Percentiles rank a stretch among this genome's conserved stretches.
Evolutionary conservation across 2,113 vertebrate genomes (phyloP).

Genomic region (Condylura cristata): DNA sequence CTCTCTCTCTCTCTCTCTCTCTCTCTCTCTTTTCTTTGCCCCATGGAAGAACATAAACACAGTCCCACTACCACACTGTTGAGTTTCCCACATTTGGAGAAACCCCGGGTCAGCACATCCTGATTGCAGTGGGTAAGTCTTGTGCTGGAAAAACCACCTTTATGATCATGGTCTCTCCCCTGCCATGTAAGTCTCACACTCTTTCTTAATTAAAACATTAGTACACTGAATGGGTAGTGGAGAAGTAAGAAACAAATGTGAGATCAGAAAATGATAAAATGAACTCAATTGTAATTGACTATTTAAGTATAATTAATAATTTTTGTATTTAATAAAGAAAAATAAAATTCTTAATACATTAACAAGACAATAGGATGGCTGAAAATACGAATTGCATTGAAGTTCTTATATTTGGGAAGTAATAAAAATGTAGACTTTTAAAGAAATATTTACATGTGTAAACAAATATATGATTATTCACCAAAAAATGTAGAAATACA

Average conservation of each 20-base stretch:
- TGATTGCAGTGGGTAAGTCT: no score
- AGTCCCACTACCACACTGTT: no score
- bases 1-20: no score
- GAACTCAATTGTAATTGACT: background rate
- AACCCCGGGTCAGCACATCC: no score
- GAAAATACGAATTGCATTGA: background rate
- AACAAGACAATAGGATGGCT: background rate
- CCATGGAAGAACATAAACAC: no score
- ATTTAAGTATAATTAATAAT: background rate
- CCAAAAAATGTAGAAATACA: background rate
- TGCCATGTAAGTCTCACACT: background rate
- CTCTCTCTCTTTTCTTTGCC: no score
- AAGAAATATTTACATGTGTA: background rate
- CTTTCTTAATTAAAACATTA: background rate
- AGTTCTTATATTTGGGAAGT: background rate
- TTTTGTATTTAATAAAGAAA: background rate
- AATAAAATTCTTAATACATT: background rate
- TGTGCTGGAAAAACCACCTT: no score
- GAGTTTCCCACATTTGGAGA: no score
- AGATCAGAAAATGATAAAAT: conserved; percentile 5
- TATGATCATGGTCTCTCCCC: no score
- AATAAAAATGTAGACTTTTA: background rate
- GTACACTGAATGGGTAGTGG: background rate
- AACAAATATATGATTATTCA: background rate
- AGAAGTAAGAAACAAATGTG: background rate